These are phyloP conservation scores for Drosophila kohkoa DNA, from an alignment of 1,140 invertebrate species.

Conservation along the genomic window DNA sequence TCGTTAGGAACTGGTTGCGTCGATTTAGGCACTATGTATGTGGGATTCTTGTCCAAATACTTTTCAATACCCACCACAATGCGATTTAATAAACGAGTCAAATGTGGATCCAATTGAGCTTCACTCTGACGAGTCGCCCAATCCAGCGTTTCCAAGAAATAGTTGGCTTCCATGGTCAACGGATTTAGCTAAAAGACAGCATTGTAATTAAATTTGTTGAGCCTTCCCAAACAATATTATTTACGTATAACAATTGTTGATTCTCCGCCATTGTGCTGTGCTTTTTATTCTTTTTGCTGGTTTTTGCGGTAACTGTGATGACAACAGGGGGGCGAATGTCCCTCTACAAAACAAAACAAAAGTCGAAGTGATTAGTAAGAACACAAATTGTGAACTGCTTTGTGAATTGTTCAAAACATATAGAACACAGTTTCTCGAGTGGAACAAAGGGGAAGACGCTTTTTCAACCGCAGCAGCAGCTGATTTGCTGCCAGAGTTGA, in stretches of 20 bases:
- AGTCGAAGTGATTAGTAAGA: constrained; percentile 11
- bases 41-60: constrained; percentile 64
- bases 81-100: constrained; percentile 57
- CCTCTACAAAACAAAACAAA: constrained; percentile 41
- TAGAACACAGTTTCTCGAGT: constrained; percentile 1
- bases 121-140: constrained; percentile 30
- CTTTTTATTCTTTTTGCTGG: constrained; percentile 53
- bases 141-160: constrained; percentile 65
- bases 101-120: constrained; percentile 60
- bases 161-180: constrained; percentile 68
- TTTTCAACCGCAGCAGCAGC: constrained; percentile 28
- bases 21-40: constrained; percentile 48
- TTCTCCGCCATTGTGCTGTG: constrained; percentile 56
- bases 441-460: constrained; percentile 29
- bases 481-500: constrained; percentile 56
- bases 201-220: neutral
- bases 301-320: neutral
- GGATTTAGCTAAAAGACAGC: constrained; percentile 63
- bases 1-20: constrained; percentile 14
- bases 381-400: neutral
- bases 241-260: constrained; percentile 57
- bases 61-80: constrained; percentile 68
- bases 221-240: constrained; percentile 3
- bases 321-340: constrained; percentile 1
- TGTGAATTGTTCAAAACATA: neutral